These are phyloP conservation scores for Drosophila antonietae DNA, from an alignment of 2,888 invertebrate genomes.

Conservation along the genomic window DNA sequence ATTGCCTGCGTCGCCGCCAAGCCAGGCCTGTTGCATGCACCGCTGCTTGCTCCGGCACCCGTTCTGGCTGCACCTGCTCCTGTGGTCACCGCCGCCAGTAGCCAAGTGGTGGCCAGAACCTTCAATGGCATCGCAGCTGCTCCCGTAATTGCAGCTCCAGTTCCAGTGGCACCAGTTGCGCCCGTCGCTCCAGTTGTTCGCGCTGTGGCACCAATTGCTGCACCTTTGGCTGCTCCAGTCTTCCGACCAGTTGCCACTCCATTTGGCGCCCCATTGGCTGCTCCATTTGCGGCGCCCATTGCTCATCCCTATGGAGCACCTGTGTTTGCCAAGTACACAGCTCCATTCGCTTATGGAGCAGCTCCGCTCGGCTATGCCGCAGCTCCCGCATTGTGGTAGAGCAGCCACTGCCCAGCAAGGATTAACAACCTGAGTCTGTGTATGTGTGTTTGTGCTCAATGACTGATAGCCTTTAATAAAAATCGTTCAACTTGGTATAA, in stretches of 20 bases:
- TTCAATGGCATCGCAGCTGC: conserved; percentile 76
- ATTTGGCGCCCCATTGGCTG: conserved; percentile 26
- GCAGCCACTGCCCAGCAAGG: conserved; percentile 27
- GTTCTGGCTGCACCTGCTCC: conserved; percentile 67
- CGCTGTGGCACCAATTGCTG: conserved; percentile 47
- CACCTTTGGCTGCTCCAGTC: conserved; percentile 41
- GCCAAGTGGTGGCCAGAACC: conserved; percentile 73
- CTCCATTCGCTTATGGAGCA: conserved; percentile 59
- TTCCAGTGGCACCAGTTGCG: conserved; percentile 28
- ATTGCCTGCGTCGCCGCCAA: conserved; percentile 74
- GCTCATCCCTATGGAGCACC: conserved; percentile 52
- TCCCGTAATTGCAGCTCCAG: conserved; percentile 57
- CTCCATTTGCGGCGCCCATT: conserved; percentile 38
- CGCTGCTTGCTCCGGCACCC: conserved; percentile 52
- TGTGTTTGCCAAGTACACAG: conserved; percentile 52
- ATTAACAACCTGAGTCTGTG: conserved; percentile 42
- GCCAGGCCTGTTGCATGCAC: conserved; percentile 62
- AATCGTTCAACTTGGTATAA: conserved; percentile 50
- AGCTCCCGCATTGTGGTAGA: conserved; percentile 66
- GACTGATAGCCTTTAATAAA: conserved; percentile 76
- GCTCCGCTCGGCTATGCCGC: conserved; percentile 58
- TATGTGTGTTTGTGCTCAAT: conserved; percentile 52
- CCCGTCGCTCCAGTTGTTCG: conserved; percentile 47
- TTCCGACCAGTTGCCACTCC: conserved; percentile 14
- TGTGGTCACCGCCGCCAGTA: conserved; percentile 77